Conservation (phyloP, 2,113 vertebrate genomes). For the Indicator indicator region DNA sequence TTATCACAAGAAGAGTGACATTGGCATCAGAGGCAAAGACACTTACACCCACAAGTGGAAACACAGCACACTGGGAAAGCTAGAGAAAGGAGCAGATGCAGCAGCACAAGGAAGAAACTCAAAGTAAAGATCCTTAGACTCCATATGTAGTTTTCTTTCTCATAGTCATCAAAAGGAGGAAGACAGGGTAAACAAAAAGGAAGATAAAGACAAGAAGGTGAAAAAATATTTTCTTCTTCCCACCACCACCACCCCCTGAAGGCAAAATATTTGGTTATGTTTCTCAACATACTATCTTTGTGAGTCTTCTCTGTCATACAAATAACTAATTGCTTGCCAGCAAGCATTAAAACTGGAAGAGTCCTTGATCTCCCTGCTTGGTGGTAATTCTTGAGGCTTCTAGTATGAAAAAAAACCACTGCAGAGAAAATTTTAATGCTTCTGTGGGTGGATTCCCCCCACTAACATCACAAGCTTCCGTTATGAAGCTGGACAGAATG, state of each 20-base stretch:
- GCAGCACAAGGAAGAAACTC: constrained; percentile 44
- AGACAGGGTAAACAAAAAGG: constrained; percentile 11
- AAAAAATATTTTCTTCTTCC: constrained; percentile 1
- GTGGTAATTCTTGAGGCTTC: constrained; percentile 22
- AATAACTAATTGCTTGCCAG: constrained; percentile 58
- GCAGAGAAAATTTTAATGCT: constrained; percentile 41
- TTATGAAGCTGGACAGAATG: not conserved
- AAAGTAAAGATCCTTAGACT: constrained; percentile 13
- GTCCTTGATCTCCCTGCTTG: constrained; percentile 52
- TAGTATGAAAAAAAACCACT: not conserved
- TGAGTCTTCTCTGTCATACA: constrained; percentile 26
- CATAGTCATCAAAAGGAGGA: constrained; percentile 31
- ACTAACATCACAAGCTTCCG: rapidly evolving
- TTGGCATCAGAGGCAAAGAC: constrained; percentile 62
- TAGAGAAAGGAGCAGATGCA: constrained; percentile 67
- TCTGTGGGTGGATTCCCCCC: not conserved
- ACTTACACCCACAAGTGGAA: constrained; percentile 57
- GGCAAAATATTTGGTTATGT: constrained; percentile 26
- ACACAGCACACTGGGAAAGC: not conserved
- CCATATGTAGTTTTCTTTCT: constrained; percentile 38
- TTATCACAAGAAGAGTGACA: constrained; percentile 55
- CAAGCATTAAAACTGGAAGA: not conserved
- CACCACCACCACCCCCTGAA: not conserved
- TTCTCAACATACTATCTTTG: constrained; percentile 12
- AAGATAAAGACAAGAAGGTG: constrained; percentile 45